Conservation (phyloP, 2,888 invertebrate species). For the Gerris lacustris region DNA sequence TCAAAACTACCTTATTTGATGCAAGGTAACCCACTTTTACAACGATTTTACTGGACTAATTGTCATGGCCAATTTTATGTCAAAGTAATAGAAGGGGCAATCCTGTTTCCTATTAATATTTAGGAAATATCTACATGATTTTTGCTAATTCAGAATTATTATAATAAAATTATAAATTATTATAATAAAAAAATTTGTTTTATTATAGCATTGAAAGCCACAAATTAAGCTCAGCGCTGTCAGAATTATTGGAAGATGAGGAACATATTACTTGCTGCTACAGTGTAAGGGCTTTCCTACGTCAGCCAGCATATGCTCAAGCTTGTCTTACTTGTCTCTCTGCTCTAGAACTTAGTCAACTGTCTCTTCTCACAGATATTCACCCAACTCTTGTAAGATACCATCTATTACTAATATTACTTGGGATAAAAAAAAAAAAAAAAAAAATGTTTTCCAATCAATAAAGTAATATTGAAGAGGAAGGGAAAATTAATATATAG, state of each 20-base stretch:
- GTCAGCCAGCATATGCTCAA: conserved; percentile 47
- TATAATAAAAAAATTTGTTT: neutral
- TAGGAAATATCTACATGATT: too few relatives aligned
- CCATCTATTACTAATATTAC: neutral
- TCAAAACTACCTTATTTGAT: too few relatives aligned
- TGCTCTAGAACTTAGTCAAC: conserved; percentile 51
- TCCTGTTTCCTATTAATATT: too few relatives aligned
- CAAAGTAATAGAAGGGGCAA: too few relatives aligned
- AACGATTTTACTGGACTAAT: too few relatives aligned
- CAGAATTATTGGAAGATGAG: conserved; percentile 49
- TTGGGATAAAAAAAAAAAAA: neutral
- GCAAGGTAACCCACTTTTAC: too few relatives aligned
- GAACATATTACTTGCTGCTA: conserved; percentile 48
- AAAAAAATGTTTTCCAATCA: too few relatives aligned
- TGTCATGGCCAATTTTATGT: too few relatives aligned
- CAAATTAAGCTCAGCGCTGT: conserved; percentile 46
- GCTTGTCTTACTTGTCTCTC: conserved; percentile 49
- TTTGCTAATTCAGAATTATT: too few relatives aligned
- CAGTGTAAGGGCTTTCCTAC: conserved; percentile 46
- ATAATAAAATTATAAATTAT: too few relatives aligned
- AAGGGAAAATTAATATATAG: too few relatives aligned
- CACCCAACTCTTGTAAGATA: conserved; percentile 43
- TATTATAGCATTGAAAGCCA: conserved; percentile 39
- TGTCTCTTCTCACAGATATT: conserved; percentile 49
- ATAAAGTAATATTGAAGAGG: too few relatives aligned